Evolutionary conservation across 2,113 vertebrate species (phyloP).

Genomic region (Microtus oregoni): DNA sequence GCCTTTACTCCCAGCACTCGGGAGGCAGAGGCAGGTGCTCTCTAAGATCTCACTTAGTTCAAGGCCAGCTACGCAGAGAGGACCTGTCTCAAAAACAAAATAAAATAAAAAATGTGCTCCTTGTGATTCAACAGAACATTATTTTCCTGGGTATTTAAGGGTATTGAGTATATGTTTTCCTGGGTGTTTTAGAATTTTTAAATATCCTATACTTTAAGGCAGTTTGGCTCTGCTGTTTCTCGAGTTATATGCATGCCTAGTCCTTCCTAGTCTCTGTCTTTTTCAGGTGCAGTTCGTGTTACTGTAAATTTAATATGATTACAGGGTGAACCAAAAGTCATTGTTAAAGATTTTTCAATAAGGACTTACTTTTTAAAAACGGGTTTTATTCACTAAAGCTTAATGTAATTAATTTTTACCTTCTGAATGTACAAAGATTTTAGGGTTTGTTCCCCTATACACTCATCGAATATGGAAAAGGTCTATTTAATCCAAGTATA

Average conservation of each 20-base stretch:
- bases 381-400: slow-evolving; percentile 24
- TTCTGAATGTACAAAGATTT: neutral
- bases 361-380: slow-evolving; percentile 18
- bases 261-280: neutral
- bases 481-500: neutral
- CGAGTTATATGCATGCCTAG: neutral
- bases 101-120: neutral
- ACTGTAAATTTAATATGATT: neutral
- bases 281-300: neutral
- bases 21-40: too few species aligned
- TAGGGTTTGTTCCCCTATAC: neutral
- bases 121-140: neutral
- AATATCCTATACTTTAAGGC: neutral
- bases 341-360: slow-evolving; percentile 45
- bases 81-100: too few species aligned
- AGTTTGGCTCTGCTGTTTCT: neutral
- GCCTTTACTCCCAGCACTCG: too few species aligned
- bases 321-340: slow-evolving; percentile 14
- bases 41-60: too few species aligned
- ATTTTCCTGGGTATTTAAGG: neutral
- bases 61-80: too few species aligned
- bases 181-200: neutral
- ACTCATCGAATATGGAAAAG: neutral
- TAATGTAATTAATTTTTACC: neutral
- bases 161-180: neutral